phyloP scores from a whole-genome alignment of 2,888 invertebrate species.

The Macaria notata region DNA sequence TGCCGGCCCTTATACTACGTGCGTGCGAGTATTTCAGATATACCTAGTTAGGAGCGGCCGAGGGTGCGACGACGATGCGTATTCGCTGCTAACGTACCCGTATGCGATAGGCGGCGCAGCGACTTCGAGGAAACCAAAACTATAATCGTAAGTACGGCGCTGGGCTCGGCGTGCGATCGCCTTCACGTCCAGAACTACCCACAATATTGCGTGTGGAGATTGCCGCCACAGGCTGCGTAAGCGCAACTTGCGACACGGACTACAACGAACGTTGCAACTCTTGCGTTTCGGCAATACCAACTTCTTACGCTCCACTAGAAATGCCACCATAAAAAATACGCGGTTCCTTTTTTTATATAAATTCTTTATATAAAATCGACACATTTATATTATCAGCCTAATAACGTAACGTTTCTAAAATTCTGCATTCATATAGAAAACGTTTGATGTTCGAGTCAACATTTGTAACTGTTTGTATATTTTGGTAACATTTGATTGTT shows the following conservation, averaged over 20 bases:
- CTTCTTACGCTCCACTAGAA: not conserved
- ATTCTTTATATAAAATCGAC: not conserved
- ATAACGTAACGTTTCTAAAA: constrained; percentile 2
- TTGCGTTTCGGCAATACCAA: constrained; percentile 3
- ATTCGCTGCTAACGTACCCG: constrained; percentile 54
- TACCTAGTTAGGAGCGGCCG: constrained; percentile 67
- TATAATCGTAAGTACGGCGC: constrained; percentile 66
- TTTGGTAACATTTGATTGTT: constrained; percentile 31
- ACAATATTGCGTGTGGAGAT: not conserved
- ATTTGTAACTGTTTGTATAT: not conserved
- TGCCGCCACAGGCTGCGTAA: not conserved
- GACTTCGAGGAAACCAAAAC: constrained; percentile 45
- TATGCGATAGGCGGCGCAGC: constrained; percentile 64
- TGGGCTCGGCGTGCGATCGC: constrained; percentile 39
- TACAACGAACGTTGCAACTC: not conserved
- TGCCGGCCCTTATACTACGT: constrained; percentile 57
- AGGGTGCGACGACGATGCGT: constrained; percentile 56
- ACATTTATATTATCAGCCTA: not conserved
- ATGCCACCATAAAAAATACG: not conserved
- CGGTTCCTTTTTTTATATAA: constrained; percentile 4
- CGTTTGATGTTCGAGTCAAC: constrained; percentile 1
- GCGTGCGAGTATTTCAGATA: constrained; percentile 74
- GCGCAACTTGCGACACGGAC: not conserved
- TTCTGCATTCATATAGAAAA: constrained; percentile 3
- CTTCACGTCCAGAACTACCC: not conserved